phyloP scores from a whole-genome alignment of 2,888 invertebrate species.

The Orthosia cruda region DNA sequence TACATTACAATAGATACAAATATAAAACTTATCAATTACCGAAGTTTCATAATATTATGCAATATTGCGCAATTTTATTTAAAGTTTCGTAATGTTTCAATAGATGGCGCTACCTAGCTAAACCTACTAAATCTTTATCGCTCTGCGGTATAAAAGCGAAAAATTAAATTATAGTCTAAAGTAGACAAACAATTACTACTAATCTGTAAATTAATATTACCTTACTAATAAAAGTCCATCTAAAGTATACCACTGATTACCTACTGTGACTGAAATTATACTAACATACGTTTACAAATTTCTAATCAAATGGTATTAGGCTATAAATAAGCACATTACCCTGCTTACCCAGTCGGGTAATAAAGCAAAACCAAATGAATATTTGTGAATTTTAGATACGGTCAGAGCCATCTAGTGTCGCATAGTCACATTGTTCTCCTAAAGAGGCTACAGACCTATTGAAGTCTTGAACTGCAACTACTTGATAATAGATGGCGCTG shows the following conservation, averaged over 20 bases:
- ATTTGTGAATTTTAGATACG: background rate
- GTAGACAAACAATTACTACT: too few species aligned
- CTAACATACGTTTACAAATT: too few species aligned
- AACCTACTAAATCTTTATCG: rapidly evolving
- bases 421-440: background rate
- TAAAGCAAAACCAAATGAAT: background rate
- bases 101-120: conserved; percentile 33
- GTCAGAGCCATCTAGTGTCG: conserved; percentile 34
- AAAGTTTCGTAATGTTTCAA: conserved; percentile 41
- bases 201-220: background rate
- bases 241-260: too few species aligned
- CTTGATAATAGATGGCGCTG: conserved; percentile 66
- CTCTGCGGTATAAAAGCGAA: background rate
- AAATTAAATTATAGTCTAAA: background rate
- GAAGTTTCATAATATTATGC: conserved; percentile 19
- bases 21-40: conserved; percentile 4
- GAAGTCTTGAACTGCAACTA: conserved; percentile 56
- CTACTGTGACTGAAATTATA: too few species aligned
- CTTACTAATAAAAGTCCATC: background rate
- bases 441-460: rapidly evolving
- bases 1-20: background rate
- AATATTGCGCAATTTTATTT: conserved; percentile 22
- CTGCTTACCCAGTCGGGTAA: too few species aligned
- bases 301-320: too few species aligned
- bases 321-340: too few species aligned